These are phyloP conservation scores for Caenorhabditis becei DNA, from an alignment of 2,888 invertebrate species.

Conservation along the genomic window DNA sequence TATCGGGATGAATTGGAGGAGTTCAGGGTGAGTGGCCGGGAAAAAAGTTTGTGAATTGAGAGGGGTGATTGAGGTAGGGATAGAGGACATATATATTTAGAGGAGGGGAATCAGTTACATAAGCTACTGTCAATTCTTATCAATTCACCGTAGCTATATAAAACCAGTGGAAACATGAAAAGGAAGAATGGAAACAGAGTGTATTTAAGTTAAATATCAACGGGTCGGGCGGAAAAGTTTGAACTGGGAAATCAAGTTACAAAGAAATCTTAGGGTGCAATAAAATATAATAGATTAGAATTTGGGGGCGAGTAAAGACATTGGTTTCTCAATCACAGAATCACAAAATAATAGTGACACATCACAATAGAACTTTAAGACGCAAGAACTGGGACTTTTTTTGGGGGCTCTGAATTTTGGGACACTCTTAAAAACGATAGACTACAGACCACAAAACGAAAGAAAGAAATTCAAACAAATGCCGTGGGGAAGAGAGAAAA, in stretches of 20 bases:
- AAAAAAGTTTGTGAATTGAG: conserved; percentile 6
- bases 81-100: conserved; percentile 32
- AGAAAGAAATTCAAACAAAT: conserved; percentile 54
- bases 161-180: conserved; percentile 44
- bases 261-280: too few species aligned
- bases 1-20: neutral
- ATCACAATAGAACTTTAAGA: conserved; percentile 47
- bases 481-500: conserved; percentile 31
- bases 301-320: neutral
- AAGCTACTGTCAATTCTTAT: conserved; percentile 38
- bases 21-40: conserved; percentile 20
- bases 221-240: conserved; percentile 12
- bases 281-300: too few species aligned
- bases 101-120: conserved; percentile 25
- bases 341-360: conserved; percentile 41
- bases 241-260: conserved; percentile 22
- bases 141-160: conserved; percentile 50
- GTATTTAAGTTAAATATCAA: conserved; percentile 6
- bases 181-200: conserved; percentile 2
- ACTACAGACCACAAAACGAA: conserved; percentile 51
- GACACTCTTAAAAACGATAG: conserved; percentile 32
- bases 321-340: conserved; percentile 37
- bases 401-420: conserved; percentile 24
- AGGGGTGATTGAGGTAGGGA: conserved; percentile 9
- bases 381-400: conserved; percentile 52